Evolutionary conservation across 2,888 invertebrate species (phyloP), one percentile per base, ranked within the genome.

Genomic region (Hemicrepidius hirtus): DNA sequence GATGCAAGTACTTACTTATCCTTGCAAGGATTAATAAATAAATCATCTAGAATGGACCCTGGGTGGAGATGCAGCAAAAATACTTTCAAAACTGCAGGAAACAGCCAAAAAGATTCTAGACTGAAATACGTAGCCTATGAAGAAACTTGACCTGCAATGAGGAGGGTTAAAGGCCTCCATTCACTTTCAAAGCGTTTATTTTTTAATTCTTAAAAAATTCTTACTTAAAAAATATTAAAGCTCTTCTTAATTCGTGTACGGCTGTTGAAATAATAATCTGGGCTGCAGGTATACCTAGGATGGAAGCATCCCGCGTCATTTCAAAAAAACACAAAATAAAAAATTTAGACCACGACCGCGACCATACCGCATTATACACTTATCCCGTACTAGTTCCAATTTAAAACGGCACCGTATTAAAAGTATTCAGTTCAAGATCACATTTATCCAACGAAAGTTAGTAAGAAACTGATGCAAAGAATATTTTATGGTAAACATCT

Each of bases 191-290:
- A n/a, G n/a, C n/a, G n/a, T n/a, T n/a, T n/a, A n/a, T n/a, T n/a
- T n/a, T n/a, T n/a, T n/a, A n/a, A n/a, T n/a, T n/a, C n/a, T 20
- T 12, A 49, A 6, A 49, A 46, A 53, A 81, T 85, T 83, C 87
- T 86, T 86, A 89, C 89, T 88, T 87, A 84, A 87, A 89, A 78
- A 88, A 86, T 74, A 87, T 83, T 73, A 89, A 82, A 16, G 88
- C 87, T 75, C 86, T 86, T 75, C 87, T 84, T 63, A 89, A 81
- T 79, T 88, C 87, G 62, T 85, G 85, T 76, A 89, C 82, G 37
- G 89, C 88, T 21, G 88, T 88, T 16, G 88, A 87, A 66, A 89
- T 86, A 75, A 88, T 87, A 74, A 87, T 86, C 67, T 88, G 86
- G 18, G 88, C 86, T 35, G 87, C 86, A 41, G 88, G 88, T 65